These are phyloP conservation scores for Ellobius talpinus DNA, from an alignment of 2,113 vertebrate genomes.

Conservation along the genomic window DNA sequence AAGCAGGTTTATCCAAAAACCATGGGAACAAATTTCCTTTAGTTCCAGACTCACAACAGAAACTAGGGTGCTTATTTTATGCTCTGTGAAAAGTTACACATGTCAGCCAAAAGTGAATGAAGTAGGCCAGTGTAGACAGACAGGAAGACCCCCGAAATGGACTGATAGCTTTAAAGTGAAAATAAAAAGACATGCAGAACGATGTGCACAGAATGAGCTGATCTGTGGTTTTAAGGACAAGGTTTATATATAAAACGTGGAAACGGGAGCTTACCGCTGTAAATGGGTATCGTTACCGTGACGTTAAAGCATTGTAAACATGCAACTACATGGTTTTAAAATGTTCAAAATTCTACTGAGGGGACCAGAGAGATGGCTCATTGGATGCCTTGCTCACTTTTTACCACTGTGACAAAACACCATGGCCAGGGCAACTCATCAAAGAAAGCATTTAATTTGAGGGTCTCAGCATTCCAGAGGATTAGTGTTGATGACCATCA, in stretches of 20 bases:
- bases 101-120: background rate
- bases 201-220: background rate
- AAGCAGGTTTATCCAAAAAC: background rate
- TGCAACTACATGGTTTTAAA: background rate
- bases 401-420: no score
- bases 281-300: background rate
- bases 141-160: background rate
- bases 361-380: no score
- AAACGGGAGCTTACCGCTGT: background rate
- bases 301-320: background rate
- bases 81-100: fast-evolving
- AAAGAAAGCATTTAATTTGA: no score
- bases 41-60: background rate
- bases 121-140: background rate
- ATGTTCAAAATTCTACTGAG: background rate
- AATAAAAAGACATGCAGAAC: background rate
- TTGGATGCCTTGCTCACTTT: no score
- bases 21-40: background rate
- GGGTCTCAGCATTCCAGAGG: no score
- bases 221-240: background rate
- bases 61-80: background rate
- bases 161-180: background rate
- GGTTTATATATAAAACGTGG: background rate
- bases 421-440: no score
- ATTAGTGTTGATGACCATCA: no score